Base-by-base conservation (phyloP, 2,797 vertebrate species). In the Xenops minutus region DNA sequence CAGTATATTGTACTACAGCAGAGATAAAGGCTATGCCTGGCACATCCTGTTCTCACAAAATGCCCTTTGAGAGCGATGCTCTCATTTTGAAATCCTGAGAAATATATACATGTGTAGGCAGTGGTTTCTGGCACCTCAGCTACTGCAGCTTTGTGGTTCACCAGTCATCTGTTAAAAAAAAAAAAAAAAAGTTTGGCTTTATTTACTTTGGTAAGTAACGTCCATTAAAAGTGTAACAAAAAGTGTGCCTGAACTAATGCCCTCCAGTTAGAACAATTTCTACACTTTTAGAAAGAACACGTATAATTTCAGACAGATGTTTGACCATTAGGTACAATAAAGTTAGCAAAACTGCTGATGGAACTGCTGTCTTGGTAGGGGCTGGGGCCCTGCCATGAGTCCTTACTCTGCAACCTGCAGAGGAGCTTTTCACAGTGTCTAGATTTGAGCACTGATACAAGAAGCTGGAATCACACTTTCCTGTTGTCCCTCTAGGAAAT, bases 71-170 rank as follows among this genome's bases (percentile, higher is more conserved):
- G 63, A n/a, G 18, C 36, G 19, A 27, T 2, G 27, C 23, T 91
- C 9, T 83, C 27, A 66, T 87, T 89, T 49, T 92, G 55, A 94
- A 94, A 88, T 63, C 67, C 41, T 79, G 36, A 18, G 3, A 34
- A 44, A 22, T 44, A 58, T 21, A 8, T 4, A 15, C 7, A 6
- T 5, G 37, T 39, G 21, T 91, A 79, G 67, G 24, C 34, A 74
- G 49, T 62, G 54, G 61, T 91, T 97, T 85, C 30, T 14, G 83
- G 63, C 63, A 82, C 58, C 19, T 95, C 59, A 71, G 30, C 49
- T 76, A 15, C 36, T 68, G 36, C 56, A 84, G 2, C 58, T 77
- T 63, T 48, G 61, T 54, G 68, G 64, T 92, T 94, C 18, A 64
- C 39, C 9, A 77, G 56, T 80, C 34, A 80, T 11, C 27, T 49